Conservation (phyloP, 2,888 invertebrate species). For the Phyllotreta striolata region DNA sequence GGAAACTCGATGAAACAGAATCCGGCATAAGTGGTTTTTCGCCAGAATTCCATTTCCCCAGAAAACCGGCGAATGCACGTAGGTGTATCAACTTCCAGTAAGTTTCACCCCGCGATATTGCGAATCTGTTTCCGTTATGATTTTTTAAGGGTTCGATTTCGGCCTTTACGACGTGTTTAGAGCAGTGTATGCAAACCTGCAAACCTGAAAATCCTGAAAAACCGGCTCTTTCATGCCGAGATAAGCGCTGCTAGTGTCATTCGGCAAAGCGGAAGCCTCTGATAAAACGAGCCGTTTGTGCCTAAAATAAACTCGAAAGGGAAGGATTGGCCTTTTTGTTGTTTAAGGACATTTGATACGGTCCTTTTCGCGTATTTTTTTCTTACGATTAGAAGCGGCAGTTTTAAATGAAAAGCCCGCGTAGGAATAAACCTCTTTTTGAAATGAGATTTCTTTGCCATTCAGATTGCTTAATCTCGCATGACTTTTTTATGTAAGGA, state of each 20-base stretch:
- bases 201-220: conserved; percentile 23
- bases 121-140: conserved; percentile 29
- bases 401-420: conserved; percentile 6
- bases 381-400: conserved; percentile 8
- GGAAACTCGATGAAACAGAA: conserved; percentile 7
- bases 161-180: conserved; percentile 28
- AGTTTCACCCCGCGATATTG: conserved; percentile 20
- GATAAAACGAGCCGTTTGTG: conserved; percentile 29
- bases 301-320: conserved; percentile 25
- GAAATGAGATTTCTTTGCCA: conserved; percentile 6
- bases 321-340: conserved; percentile 27
- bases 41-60: conserved; percentile 16
- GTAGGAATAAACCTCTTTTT: background rate
- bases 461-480: conserved; percentile 7
- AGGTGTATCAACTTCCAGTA: conserved; percentile 12
- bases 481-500: background rate
- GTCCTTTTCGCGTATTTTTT: conserved; percentile 17
- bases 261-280: conserved; percentile 24
- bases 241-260: conserved; percentile 27
- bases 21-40: conserved; percentile 13
- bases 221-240: conserved; percentile 28
- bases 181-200: conserved; percentile 19
- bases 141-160: conserved; percentile 20
- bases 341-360: conserved; percentile 25
- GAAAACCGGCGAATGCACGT: conserved; percentile 4